Conservation (phyloP, 37 sponge, comb jelly and placozoan genomes). For the Tethya wilhelma region DNA sequence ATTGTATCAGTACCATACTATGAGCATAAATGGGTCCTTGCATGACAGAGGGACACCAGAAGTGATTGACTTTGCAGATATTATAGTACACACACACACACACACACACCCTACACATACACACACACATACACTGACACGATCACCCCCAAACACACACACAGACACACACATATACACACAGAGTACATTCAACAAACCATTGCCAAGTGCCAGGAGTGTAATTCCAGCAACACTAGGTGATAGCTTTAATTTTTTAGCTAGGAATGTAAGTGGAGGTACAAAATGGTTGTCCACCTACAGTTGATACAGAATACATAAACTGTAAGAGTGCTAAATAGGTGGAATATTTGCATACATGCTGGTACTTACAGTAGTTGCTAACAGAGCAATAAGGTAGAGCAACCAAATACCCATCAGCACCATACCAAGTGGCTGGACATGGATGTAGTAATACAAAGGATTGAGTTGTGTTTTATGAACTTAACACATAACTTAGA, state of each 20-base stretch:
- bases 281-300: conserved; percentile 81
- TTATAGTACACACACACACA: too few relatives aligned
- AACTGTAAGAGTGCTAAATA: background rate
- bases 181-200: conserved; percentile 10
- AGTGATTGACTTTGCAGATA: too few relatives aligned
- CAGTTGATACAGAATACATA: background rate
- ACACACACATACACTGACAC: background rate
- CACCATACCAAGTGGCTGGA: conserved; percentile 67
- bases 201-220: conserved; percentile 83
- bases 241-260: conserved; percentile 72
- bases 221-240: conserved; percentile 83
- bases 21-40: too few relatives aligned
- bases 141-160: too few relatives aligned
- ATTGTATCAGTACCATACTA: too few relatives aligned
- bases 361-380: conserved; percentile 71
- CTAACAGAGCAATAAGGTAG: conserved; percentile 78
- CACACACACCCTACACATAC: too few relatives aligned
- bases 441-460: too few relatives aligned
- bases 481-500: too few relatives aligned
- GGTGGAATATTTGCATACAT: background rate
- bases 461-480: too few relatives aligned
- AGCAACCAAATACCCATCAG: conserved; percentile 69
- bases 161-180: too few relatives aligned
- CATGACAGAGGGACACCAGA: too few relatives aligned
- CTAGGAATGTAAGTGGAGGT: conserved; percentile 72